Evolutionary conservation across 2,113 vertebrate genomes (phyloP).

Genomic region (Pantherophis guttatus): DNA sequence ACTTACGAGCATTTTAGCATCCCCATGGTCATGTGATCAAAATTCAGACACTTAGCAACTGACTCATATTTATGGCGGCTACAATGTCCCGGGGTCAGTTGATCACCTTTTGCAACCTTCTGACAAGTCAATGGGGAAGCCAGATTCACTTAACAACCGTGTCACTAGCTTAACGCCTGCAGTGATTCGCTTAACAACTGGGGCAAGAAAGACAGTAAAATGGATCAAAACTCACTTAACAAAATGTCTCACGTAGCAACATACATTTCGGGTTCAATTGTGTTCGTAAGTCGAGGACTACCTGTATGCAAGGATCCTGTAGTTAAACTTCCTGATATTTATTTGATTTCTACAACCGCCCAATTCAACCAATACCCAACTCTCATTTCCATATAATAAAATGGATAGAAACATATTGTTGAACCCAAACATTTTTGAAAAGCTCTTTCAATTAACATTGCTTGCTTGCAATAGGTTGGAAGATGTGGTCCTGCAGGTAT

Average conservation of each 20-base stretch:
- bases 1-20: too few relatives aligned
- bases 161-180: background rate
- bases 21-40: background rate
- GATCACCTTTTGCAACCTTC: background rate
- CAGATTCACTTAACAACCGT: background rate
- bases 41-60: background rate
- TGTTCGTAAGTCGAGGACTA: background rate
- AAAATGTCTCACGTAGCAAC: background rate
- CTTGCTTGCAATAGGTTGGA: background rate
- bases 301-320: background rate
- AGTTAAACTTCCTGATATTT: background rate
- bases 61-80: background rate
- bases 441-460: background rate
- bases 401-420: background rate
- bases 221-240: background rate
- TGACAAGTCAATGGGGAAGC: background rate
- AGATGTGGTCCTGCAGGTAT: background rate
- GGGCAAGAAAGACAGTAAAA: background rate
- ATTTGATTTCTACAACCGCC: background rate
- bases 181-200: background rate
- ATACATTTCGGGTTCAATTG: background rate
- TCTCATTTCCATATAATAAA: background rate
- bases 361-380: background rate
- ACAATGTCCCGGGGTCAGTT: background rate
- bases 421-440: background rate